Evolutionary conservation across 2,113 vertebrate species (phyloP), one percentile per base, ranked within the genome.

Genomic region (Melanocharis versteri): DNA sequence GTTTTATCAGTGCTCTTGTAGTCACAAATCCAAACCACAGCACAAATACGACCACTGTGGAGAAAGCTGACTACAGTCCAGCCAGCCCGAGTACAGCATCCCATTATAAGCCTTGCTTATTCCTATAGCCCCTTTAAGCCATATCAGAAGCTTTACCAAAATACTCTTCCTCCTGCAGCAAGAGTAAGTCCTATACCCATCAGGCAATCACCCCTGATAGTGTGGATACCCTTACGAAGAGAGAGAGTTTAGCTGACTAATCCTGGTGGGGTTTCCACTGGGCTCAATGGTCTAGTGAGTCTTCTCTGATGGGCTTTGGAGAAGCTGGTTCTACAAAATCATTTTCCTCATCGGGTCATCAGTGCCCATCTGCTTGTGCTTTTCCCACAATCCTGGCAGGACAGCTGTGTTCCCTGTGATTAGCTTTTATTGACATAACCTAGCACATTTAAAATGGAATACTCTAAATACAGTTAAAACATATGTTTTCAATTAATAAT

Each of bases 291-390:
- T 9, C n/a, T 47, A 35, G 23, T 56, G 45, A 61, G 28, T 11
- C 23, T 85, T 30, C 28, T 69, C 35, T 69, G 60, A 31, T 28
- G 26, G 26, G 18, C 33, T 57, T 80, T 83, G 39, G 24, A 89
- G 48, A 64, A 50, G 8, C 3, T 39, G 23, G 1, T 37, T 60
- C 33, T 87, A 31, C 2, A 5, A 35, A 0, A 0, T n/a, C 35
- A 16, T 64, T 72, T 58, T 48, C 10, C 11, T 83, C 28, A 47
- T 5, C 2, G 3, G 6, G 28, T 61, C 40, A 23, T 35, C 26
- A 11, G 8, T 40, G 61, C 9, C 48, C 24, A 12, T 57, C 37
- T 50, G 13, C 14, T 14, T 44, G 27, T 31, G 21, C 18, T 35
- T 48, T 39, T 82, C 27, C n/a, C 6, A 6, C 23, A 22, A 5